Conservation (phyloP, 1,140 invertebrate genomes). For the Ctenoplectra terminalis region DNA sequence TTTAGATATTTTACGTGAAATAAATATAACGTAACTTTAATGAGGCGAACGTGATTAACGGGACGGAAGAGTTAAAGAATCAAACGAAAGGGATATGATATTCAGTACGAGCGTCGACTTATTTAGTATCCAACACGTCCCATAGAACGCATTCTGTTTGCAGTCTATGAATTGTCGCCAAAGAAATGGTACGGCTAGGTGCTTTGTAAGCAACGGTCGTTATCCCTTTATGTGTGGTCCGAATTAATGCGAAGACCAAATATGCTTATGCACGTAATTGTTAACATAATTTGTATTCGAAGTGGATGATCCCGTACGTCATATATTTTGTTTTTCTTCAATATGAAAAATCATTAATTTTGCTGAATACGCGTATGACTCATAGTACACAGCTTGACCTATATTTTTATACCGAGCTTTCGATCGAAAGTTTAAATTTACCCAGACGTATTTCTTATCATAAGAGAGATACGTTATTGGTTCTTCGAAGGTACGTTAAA, state of each 20-base stretch:
- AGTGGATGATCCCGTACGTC: neutral
- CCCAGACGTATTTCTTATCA: conserved; percentile 32
- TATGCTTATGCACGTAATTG: conserved; percentile 19
- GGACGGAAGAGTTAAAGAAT: neutral
- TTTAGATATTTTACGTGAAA: neutral
- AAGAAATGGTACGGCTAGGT: conserved; percentile 4
- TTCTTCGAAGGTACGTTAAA: neutral
- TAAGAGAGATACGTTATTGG: neutral
- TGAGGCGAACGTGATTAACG: neutral
- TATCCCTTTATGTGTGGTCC: neutral
- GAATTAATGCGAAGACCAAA: conserved; percentile 4
- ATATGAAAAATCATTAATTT: neutral
- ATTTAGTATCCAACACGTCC: conserved; percentile 7
- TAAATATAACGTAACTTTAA: neutral
- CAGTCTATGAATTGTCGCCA: neutral
- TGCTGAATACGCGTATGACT: neutral
- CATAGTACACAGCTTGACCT: neutral
- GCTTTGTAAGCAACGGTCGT: conserved; percentile 35
- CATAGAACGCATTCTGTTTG: neutral
- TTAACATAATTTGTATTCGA: conserved; percentile 11
- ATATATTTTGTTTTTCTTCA: neutral
- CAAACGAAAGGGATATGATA: neutral
- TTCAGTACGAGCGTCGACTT: neutral
- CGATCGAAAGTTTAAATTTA: conserved; percentile 39
- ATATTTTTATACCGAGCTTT: conserved; percentile 16